Base-by-base conservation (phyloP, 2,888 invertebrate species). In the Pollenia griseotomentosa region DNA sequence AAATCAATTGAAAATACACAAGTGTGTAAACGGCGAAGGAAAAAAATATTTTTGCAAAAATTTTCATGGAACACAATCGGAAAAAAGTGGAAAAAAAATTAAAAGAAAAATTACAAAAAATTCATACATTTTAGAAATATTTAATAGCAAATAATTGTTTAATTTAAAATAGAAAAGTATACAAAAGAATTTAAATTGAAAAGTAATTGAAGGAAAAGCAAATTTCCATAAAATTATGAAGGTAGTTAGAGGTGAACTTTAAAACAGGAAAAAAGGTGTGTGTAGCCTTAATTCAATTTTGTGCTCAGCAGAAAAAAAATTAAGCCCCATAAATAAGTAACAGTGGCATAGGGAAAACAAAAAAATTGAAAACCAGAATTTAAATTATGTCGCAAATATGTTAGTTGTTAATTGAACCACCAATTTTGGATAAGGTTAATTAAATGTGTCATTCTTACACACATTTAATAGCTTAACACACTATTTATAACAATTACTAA, bases 1-100 rank as follows among this genome's bases (percentile, higher is more conserved):
- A 81, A 87, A 81, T 82, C 87, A 87, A 87, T 87, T 84, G 77
- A 68, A 84, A 81, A 74, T 77, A 73, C 68, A 78, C 48, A 82
- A 81, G 78, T 66, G 81, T 84, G 77, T 73, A 77, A 80, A 77
- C 75, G 66, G 48, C 57, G 53, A 75, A 83, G 59, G 40, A 61
- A 80, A 68, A 70, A 57, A 46, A 11, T 40, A 48, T 73, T 73
- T 66, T 80, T 42, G 59, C 33, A 51, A 33, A 75, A 70, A 55
- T 53, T 68, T 61, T 55, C 48, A 57, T 55, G 44, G 57, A 7
- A 51, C 51, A 16, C 1, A 33, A 80, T 46, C 33, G 9, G 23
- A 65, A 73, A 73, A 44, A 42, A 23, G 0, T 23, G 11, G 23
- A 23, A 33, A 23, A 53, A 48, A 55, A 46, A 63, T 16, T 8